These are phyloP conservation scores for Phocides pigmalion DNA, from an alignment of 1,140 invertebrate genomes.

Conservation along the genomic window DNA sequence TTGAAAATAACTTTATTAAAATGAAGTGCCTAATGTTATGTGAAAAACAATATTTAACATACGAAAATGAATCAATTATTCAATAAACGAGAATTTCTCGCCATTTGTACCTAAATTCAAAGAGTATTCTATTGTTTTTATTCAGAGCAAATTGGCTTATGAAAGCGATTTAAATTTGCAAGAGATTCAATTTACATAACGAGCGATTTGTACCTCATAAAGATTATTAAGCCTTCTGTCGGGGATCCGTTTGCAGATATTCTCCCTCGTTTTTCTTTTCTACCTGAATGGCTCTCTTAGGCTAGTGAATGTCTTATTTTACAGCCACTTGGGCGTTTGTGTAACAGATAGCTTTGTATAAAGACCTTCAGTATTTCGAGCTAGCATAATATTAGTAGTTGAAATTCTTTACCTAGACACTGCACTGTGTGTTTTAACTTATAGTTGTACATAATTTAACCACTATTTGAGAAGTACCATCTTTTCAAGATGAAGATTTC, in stretches of 20 bases:
- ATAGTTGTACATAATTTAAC: too few relatives aligned
- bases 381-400: not conserved
- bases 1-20: too few relatives aligned
- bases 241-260: constrained; percentile 12
- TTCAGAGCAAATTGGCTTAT: constrained; percentile 73
- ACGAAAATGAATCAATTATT: constrained; percentile 30
- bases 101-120: constrained; percentile 41
- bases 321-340: not conserved
- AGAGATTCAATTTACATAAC: constrained; percentile 81
- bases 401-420: not conserved
- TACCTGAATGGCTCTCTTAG: constrained; percentile 9
- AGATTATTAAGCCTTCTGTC: constrained; percentile 75
- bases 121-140: constrained; percentile 68
- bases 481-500: too few relatives aligned
- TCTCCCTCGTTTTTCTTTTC: constrained; percentile 8
- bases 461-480: too few relatives aligned
- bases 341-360: constrained; percentile 1
- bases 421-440: not conserved
- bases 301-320: constrained; percentile 9
- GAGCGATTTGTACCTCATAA: constrained; percentile 78
- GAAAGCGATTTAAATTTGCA: constrained; percentile 78
- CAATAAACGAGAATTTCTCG: constrained; percentile 25
- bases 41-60: constrained; percentile 32
- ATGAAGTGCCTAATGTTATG: constrained; percentile 1
- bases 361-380: not conserved